A percentile compares a stretch with the other conserved stretches of the same genome.
phyloP scores from a whole-genome alignment of 1,140 invertebrate genomes.

The Himalopsyche phryganea region DNA sequence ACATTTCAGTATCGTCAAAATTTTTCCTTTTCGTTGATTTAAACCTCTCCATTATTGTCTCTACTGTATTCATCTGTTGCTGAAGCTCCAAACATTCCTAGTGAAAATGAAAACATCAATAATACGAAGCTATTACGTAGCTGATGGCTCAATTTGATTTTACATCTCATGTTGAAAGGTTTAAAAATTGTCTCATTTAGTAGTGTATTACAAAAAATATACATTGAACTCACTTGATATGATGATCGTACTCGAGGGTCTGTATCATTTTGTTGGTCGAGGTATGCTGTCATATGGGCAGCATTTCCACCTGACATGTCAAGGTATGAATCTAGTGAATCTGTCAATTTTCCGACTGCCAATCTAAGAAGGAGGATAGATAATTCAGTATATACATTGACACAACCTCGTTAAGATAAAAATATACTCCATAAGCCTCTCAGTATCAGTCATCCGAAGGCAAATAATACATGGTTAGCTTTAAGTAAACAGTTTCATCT shows the following conservation, averaged over 20 bases:
- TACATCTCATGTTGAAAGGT: no score
- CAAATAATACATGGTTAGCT: no score
- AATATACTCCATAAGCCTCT: neutral
- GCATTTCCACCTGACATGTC: constrained; percentile 74
- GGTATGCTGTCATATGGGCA: constrained; percentile 75
- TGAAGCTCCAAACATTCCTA: constrained; percentile 46
- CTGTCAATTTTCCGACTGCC: constrained; percentile 75
- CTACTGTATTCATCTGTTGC: constrained; percentile 48
- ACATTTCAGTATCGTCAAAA: constrained; percentile 35
- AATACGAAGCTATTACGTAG: no score
- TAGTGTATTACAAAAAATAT: no score
- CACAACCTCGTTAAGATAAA: neutral
- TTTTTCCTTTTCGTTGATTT: constrained; percentile 38
- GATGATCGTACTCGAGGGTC: constrained; percentile 69
- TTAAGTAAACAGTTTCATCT: no score
- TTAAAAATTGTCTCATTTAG: no score
- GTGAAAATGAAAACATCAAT: constrained; percentile 6
- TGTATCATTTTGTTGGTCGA: constrained; percentile 63
- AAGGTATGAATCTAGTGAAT: constrained; percentile 69
- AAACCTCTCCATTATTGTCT: constrained; percentile 43
- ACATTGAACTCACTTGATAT: constrained; percentile 62
- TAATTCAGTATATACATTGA: constrained; percentile 4
- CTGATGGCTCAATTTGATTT: no score
- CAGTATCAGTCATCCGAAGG: no score
- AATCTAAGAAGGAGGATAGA: constrained; percentile 54